phyloP scores from a whole-genome alignment of 2,113 vertebrate genomes.

The Emydura subglobosa region DNA sequence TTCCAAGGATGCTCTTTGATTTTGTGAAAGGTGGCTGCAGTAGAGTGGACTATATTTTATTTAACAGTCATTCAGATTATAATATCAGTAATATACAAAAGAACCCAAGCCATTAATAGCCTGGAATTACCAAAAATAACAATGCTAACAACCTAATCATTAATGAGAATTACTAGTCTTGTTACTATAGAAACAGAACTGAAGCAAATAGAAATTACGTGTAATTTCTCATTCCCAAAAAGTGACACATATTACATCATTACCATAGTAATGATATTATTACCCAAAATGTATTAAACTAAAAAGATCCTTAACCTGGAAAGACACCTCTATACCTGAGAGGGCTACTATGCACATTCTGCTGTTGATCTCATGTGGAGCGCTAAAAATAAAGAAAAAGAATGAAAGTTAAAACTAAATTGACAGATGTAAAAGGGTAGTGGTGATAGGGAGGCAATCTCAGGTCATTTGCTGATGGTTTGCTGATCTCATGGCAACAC shows the following conservation, averaged over 20 bases:
- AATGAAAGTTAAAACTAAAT: neutral
- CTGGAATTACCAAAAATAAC: slow-evolving; percentile 74
- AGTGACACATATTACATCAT: slow-evolving; percentile 73
- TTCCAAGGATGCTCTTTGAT: neutral
- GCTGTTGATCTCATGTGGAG: neutral
- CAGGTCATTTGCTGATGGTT: slow-evolving; percentile 46
- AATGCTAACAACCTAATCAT: slow-evolving; percentile 72
- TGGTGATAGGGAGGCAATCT: slow-evolving; percentile 1
- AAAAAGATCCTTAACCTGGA: slow-evolving; percentile 49
- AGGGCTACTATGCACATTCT: slow-evolving; percentile 19
- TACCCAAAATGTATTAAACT: slow-evolving; percentile 56
- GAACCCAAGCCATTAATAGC: slow-evolving; percentile 64
- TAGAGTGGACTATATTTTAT: slow-evolving; percentile 36
- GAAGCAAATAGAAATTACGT: slow-evolving; percentile 75
- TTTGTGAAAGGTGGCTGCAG: slow-evolving; percentile 30
- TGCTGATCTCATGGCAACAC: slow-evolving; percentile 19
- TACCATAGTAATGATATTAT: slow-evolving; percentile 75
- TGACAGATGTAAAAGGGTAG: slow-evolving; percentile 33
- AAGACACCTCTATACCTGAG: slow-evolving; percentile 56
- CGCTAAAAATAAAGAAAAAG: neutral
- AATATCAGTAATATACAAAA: slow-evolving; percentile 48
- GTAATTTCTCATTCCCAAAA: slow-evolving; percentile 69
- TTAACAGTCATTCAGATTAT: slow-evolving; percentile 28
- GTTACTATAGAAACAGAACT: slow-evolving; percentile 77
- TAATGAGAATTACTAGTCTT: slow-evolving; percentile 74